These are phyloP conservation scores for Villa cingulata DNA, from an alignment of 2,888 invertebrate species.

Conservation along the genomic window DNA sequence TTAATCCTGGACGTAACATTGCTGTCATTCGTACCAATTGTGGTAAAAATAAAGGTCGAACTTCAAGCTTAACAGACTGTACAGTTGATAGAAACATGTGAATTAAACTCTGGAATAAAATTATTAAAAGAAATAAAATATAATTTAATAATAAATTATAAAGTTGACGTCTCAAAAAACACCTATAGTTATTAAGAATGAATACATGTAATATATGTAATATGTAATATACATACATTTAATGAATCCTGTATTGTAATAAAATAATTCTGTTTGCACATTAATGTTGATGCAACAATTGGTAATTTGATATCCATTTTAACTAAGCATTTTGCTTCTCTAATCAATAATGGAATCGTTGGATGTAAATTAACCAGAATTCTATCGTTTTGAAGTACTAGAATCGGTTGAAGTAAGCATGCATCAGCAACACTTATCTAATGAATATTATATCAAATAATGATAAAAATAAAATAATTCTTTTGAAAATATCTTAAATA, in stretches of 20 bases:
- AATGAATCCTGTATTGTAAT: slow-evolving; percentile 60
- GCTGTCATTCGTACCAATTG: slow-evolving; percentile 74
- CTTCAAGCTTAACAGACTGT: slow-evolving; percentile 66
- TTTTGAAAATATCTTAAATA: not conserved
- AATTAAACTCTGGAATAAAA: slow-evolving; percentile 49
- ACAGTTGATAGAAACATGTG: slow-evolving; percentile 62
- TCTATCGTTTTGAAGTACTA: slow-evolving; percentile 40
- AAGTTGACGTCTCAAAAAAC: not conserved
- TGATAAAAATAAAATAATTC: not conserved
- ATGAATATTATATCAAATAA: not conserved
- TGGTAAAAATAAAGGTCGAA: slow-evolving; percentile 78
- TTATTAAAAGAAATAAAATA: too few species aligned
- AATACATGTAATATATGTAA: too few species aligned
- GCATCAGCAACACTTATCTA: slow-evolving; percentile 33
- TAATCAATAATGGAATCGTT: slow-evolving; percentile 58
- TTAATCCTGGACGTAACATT: slow-evolving; percentile 68
- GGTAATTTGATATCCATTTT: slow-evolving; percentile 72
- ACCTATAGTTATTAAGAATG: not conserved
- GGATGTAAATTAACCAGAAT: slow-evolving; percentile 65
- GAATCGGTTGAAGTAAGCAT: slow-evolving; percentile 31
- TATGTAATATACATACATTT: slow-evolving; percentile 40
- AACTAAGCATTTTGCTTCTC: slow-evolving; percentile 73
- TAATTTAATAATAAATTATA: too few species aligned
- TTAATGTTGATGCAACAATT: slow-evolving; percentile 63
- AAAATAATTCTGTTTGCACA: slow-evolving; percentile 65